A percentile compares a stretch with the other conserved stretches of the same genome.
phyloP scores from a whole-genome alignment of 2,113 vertebrate species.

The Elephas maximus region DNA sequence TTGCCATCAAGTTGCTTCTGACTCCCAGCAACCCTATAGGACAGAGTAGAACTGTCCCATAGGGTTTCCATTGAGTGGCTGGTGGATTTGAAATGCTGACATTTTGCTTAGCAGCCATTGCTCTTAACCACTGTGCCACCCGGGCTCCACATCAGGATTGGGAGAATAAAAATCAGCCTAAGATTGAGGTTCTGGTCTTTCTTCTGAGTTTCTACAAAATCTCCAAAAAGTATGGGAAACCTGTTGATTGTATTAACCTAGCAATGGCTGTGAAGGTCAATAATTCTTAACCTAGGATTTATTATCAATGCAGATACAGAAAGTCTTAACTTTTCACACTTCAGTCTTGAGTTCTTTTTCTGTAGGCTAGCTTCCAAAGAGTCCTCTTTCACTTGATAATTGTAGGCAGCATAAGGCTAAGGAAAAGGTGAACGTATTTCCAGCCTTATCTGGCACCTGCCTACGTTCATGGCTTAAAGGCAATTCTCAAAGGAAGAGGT shows the following conservation, averaged over 20 bases:
- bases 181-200: neutral
- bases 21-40: too few relatives aligned
- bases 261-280: neutral
- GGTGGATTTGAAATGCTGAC: too few relatives aligned
- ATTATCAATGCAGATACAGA: neutral
- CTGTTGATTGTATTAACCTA: neutral
- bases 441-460: neutral
- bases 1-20: too few relatives aligned
- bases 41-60: too few relatives aligned
- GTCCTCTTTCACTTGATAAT: constrained; percentile 19
- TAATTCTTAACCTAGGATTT: constrained; percentile 35
- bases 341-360: neutral
- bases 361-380: constrained; percentile 6
- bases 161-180: neutral
- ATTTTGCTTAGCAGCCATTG: too few relatives aligned
- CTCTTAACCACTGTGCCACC: too few relatives aligned
- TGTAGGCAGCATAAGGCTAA: neutral
- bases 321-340: neutral
- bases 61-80: too few relatives aligned
- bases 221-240: constrained; percentile 25
- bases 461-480: neutral
- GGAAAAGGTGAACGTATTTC: constrained; percentile 3
- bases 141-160: neutral
- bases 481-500: neutral
- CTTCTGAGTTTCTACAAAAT: constrained; percentile 45